Conservation (phyloP, 2,888 invertebrate species). For the Sympetrum striolatum region DNA sequence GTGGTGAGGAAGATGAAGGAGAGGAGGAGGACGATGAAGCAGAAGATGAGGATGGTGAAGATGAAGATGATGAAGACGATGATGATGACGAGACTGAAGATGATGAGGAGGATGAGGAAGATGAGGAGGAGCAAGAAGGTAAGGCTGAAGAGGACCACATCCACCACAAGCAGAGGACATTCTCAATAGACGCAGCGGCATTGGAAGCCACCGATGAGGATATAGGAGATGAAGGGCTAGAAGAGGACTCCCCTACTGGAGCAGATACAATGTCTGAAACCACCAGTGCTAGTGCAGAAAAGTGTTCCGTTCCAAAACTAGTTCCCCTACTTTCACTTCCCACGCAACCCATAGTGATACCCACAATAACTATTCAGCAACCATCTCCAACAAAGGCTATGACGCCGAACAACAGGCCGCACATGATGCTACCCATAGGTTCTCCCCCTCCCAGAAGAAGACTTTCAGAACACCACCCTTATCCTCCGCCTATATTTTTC, state of each 20-base stretch:
- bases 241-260: slow-evolving; percentile 59
- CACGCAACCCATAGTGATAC: slow-evolving; percentile 67
- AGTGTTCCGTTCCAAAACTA: background rate
- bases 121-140: slow-evolving; percentile 59
- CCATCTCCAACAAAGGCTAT: slow-evolving; percentile 72
- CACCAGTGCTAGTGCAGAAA: slow-evolving; percentile 46
- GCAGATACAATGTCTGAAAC: slow-evolving; percentile 60
- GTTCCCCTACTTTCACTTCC: slow-evolving; percentile 54
- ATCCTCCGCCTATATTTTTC: slow-evolving; percentile 28
- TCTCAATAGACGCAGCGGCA: slow-evolving; percentile 51
- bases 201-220: slow-evolving; percentile 55
- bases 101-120: slow-evolving; percentile 58
- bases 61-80: slow-evolving; percentile 56
- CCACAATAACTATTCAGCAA: slow-evolving; percentile 70
- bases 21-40: background rate
- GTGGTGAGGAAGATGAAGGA: slow-evolving; percentile 27
- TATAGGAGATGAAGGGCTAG: slow-evolving; percentile 52
- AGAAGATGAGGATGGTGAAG: slow-evolving; percentile 48
- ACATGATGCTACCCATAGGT: slow-evolving; percentile 54
- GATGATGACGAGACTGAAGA: slow-evolving; percentile 58
- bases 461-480: slow-evolving; percentile 48
- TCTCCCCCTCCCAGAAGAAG: slow-evolving; percentile 66
- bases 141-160: slow-evolving; percentile 54
- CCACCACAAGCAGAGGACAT: slow-evolving; percentile 27
- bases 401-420: slow-evolving; percentile 54